Percentiles rank a stretch among this genome's conserved stretches.
phyloP scores from a whole-genome alignment of 92 coral and sea anemone species.

The Heliopora coerulea region DNA sequence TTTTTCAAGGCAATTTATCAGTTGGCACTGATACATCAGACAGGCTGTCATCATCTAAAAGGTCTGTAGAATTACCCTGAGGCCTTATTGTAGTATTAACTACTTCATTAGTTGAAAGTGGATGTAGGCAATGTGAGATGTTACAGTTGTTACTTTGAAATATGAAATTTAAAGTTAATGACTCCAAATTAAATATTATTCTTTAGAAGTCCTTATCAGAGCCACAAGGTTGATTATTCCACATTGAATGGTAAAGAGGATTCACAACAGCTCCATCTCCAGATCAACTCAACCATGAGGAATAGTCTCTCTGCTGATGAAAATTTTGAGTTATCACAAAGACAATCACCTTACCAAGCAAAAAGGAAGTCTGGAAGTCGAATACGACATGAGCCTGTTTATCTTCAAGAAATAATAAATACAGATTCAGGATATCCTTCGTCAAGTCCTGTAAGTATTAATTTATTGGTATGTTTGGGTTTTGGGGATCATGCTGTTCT shows the following conservation, averaged over 20 bases:
- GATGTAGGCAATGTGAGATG: no score
- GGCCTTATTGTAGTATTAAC: no score
- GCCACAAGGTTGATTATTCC: no score
- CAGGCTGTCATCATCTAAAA: conserved; percentile 12
- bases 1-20: conserved; percentile 9
- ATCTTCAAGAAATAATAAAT: conserved; percentile 62
- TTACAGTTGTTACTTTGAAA: no score
- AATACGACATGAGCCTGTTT: conserved; percentile 59
- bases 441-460: conserved; percentile 72
- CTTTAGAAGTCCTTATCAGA: no score
- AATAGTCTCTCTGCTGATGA: conserved; percentile 23
- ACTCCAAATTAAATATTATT: no score
- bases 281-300: background rate
- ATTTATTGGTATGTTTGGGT: no score
- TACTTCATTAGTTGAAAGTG: no score
- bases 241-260: background rate
- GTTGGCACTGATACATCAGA: conserved; percentile 4
- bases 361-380: conserved; percentile 51
- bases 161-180: no score
- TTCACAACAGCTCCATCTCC: background rate
- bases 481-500: no score
- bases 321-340: conserved; percentile 45
- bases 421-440: conserved; percentile 84
- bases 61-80: no score
- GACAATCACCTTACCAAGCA: conserved; percentile 52